phyloP scores from a whole-genome alignment of 2,888 invertebrate species.

The Mellilla xanthometata region DNA sequence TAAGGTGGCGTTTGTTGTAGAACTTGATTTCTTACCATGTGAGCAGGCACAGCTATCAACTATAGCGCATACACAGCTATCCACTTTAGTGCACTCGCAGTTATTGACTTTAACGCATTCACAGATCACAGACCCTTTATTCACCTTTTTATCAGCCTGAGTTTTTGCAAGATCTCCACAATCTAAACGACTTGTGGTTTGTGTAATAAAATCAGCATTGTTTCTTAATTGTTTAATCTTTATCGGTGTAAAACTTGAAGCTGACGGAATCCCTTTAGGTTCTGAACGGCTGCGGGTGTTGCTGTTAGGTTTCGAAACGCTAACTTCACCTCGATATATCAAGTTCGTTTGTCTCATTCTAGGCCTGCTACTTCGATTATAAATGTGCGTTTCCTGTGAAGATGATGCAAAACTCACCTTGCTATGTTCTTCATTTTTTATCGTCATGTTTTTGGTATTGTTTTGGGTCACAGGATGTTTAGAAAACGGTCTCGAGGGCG shows the following conservation, averaged over 20 bases:
- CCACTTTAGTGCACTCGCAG: neutral
- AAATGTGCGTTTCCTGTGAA: too few species aligned
- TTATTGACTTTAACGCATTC: neutral
- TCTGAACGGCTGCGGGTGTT: neutral
- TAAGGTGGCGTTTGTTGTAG: too few species aligned
- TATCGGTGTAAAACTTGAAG: neutral
- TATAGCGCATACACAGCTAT: neutral
- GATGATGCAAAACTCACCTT: too few species aligned
- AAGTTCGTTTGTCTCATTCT: neutral
- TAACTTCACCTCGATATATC: neutral
- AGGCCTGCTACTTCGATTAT: neutral
- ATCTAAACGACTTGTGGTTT: neutral
- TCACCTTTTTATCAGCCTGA: too few species aligned
- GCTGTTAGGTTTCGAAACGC: neutral
- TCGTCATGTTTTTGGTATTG: neutral
- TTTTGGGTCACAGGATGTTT: neutral
- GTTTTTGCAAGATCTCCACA: neutral
- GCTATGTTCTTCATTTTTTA: too few species aligned
- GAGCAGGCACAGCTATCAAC: too few species aligned
- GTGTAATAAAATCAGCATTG: too few species aligned
- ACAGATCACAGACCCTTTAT: neutral
- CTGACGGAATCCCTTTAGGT: neutral
- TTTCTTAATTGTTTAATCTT: too few species aligned
- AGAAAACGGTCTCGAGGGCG: slow-evolving; percentile 3
- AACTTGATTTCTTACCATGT: too few species aligned